Base-by-base conservation (phyloP, 30 jellyfish, hydroid and myxozoan genomes). In the Mastigias papua region DNA sequence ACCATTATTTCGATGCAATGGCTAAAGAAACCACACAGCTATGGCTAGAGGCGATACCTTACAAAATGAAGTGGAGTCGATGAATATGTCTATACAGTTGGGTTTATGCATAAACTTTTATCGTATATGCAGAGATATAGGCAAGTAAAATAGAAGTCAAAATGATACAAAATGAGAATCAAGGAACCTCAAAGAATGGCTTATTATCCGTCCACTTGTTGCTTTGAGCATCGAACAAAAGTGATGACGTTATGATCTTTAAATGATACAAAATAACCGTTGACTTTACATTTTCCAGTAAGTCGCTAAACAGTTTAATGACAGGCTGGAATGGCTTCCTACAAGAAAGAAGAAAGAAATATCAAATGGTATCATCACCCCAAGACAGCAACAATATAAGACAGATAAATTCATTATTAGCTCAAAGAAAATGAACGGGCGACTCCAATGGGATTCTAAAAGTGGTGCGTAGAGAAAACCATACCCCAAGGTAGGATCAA, bases 161-260 rank as follows among this genome's bases (percentile, higher is more conserved):
- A 37, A 22, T n/a, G 48, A 46, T 6, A 16, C 13, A 51, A 51
- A 8, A 51, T 8, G 17, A 21, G 27, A 8, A 73, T 20, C 1
- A 2, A 26, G 57, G 34, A 69, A 92, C 98, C 91, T 92, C 98
- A 30, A 23, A 82, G 80, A 92, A 87, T 3, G 84, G 69, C 21
- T 81, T 88, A 57, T 81, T 82, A 50, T 86, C 96, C 20, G 62
- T 28, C 98, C 98, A 92, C 75, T 92, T 87, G 78, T 67, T 80
- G 48, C 94, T 54, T 42, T 81, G 93, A 33, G 83, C 89, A 58
- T 92, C 97, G 66, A 48, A 69, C 11, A 92, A 80, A 1, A 92
- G 61, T n/a, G 93, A 66, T 9, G 87, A 65, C 30, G 78, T 84
- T 37, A 92, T 5, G 8, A 70, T 42, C 15, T 67, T 66, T 54